Conservation (phyloP, 2,797 vertebrate genomes). For the Cheirogaleus major region DNA sequence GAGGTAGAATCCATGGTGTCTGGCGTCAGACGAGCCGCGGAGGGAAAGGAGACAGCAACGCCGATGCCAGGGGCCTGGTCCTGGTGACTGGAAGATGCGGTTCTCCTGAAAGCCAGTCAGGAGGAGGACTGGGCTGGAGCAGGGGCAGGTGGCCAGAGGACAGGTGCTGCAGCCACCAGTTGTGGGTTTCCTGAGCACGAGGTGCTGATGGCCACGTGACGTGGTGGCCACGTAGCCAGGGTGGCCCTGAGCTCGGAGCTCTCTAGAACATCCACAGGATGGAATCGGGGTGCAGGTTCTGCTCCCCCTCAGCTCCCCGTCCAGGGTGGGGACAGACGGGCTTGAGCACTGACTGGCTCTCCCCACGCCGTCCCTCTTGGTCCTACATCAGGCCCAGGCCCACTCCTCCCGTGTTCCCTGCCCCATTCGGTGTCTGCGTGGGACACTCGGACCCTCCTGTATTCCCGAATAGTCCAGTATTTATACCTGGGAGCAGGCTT, state of each 20-base stretch:
- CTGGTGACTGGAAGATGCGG: background rate
- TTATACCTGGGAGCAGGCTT: background rate
- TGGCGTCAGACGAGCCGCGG: background rate
- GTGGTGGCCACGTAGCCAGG: accelerated
- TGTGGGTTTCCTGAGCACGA: background rate
- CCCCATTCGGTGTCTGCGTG: background rate
- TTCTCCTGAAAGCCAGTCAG: background rate
- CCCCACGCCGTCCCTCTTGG: accelerated
- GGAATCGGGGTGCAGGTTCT: accelerated
- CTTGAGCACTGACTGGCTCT: background rate
- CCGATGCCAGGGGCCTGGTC: background rate
- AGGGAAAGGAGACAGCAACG: background rate
- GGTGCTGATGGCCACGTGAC: background rate
- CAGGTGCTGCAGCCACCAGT: accelerated
- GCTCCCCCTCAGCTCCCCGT: accelerated
- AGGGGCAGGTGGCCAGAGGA: background rate
- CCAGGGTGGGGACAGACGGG: background rate
- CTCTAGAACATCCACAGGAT: background rate
- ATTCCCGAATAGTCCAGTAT: background rate
- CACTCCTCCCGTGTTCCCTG: background rate
- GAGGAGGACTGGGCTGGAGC: no score
- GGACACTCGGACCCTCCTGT: background rate
- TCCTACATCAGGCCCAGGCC: background rate
- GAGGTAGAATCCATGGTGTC: background rate
- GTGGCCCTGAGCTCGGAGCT: background rate